Evolutionary conservation across 1,140 invertebrate species (phyloP), one percentile per base, ranked within the genome.

Genomic region (Drosophila eugracilis): DNA sequence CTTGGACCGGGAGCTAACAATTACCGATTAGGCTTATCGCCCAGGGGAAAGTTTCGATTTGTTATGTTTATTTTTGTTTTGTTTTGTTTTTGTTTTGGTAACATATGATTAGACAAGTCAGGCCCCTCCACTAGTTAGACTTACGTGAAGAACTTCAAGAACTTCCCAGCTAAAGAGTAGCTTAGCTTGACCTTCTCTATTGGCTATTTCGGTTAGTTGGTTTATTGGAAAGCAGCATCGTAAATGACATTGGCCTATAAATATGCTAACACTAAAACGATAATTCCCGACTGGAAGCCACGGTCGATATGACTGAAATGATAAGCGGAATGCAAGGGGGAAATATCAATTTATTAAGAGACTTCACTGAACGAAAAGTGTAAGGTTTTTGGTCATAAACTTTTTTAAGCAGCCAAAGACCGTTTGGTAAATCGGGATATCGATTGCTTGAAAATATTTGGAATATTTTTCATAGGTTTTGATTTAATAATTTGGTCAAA

Each of bases 21-120:
- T 42, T 24, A 19, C 57, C 42, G 79, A 83, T 83, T 79, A 66
- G 28, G 34, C 74, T 85, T 88, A 85, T 85, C 81, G 54, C 19
- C 24, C 5, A 14, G 78, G 83, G 63, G 63, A 78, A 86, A 86
- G 66, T 86, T 84, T 73, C 53, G 37, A 9, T 50, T 53, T 48
- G n/a, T 42, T 42, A 65, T 45, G 49, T 55, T 55, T n/a, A n/a
- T n/a, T 86, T 84, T 73, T 48, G 37, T 6, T 50, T 53, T 48
- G n/a, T 42, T 42, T 72, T 45, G 49, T 55, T 55, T n/a, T 57
- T 74, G 50, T 58, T 41, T 32, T 17, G 4, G 47, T 10, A 47
- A 28, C 26, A 30, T 22, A 17, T 48, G 48, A 70, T 39, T 30
- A 26, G 24, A 36, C 22, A 4, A 28, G 39, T 14, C 41, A 12